phyloP scores from a whole-genome alignment of 2,888 invertebrate species.

The Tipula helvola region DNA sequence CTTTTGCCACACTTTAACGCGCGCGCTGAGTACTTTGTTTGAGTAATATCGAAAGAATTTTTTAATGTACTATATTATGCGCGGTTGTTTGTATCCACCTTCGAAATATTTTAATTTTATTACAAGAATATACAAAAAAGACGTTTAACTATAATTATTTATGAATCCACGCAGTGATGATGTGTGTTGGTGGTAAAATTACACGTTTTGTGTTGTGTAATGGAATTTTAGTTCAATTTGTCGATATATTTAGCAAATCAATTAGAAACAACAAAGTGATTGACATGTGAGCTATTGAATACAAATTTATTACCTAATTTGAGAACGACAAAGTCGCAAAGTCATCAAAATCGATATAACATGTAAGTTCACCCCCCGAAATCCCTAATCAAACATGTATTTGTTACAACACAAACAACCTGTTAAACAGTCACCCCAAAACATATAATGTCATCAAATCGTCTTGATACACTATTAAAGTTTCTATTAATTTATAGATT shows the following conservation, averaged over 20 bases:
- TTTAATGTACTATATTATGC: neutral
- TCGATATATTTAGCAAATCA: neutral
- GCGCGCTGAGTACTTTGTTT: neutral
- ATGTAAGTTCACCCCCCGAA: neutral
- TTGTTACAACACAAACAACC: neutral
- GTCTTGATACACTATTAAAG: neutral
- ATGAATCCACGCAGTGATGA: neutral
- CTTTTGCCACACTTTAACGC: neutral
- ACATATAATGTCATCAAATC: neutral
- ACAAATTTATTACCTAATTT: neutral
- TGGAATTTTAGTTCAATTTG: neutral
- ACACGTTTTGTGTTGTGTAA: neutral
- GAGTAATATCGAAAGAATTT: neutral
- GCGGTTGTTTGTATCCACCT: neutral
- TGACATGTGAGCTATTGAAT: neutral
- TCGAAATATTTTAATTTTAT: neutral
- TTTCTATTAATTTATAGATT: neutral
- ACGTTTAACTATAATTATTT: neutral
- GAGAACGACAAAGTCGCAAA: neutral
- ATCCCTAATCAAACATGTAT: neutral
- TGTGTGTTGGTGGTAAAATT: neutral
- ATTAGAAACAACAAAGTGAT: neutral
- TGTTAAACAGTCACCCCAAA: neutral
- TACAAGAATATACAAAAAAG: neutral
- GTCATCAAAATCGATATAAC: neutral